phyloP scores from a whole-genome alignment of 1,140 invertebrate genomes.

The Hydropsyche tenuis region DNA sequence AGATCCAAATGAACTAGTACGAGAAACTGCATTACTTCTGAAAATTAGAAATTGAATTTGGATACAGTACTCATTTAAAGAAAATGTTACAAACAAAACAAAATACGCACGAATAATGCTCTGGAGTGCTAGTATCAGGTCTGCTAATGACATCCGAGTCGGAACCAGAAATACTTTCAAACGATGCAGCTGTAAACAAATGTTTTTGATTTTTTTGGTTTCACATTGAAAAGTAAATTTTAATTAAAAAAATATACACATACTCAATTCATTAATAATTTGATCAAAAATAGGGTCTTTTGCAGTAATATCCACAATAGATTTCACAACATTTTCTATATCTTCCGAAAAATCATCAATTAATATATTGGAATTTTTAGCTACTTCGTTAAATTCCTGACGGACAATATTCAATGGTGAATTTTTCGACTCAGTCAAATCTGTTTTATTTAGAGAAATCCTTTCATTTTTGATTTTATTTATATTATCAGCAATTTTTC shows the following conservation, averaged over 20 bases:
- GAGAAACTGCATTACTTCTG: conserved; percentile 41
- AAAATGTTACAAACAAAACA: too few relatives aligned
- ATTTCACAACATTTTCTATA: conserved; percentile 40
- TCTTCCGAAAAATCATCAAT: conserved; percentile 39
- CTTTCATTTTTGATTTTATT: conserved; percentile 32
- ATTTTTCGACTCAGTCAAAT: neutral
- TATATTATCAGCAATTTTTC: conserved; percentile 47
- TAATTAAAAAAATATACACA: conserved; percentile 34
- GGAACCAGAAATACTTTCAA: conserved; percentile 40
- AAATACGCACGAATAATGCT: conserved; percentile 38
- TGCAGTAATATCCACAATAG: conserved; percentile 46
- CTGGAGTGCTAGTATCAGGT: conserved; percentile 45
- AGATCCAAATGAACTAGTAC: conserved; percentile 26
- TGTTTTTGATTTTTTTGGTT: too few relatives aligned
- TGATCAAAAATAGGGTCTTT: conserved; percentile 48
- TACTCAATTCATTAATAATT: conserved; percentile 38
- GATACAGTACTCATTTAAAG: too few relatives aligned
- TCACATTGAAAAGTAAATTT: conserved; percentile 21
- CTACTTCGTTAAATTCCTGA: too few relatives aligned
- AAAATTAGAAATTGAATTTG: too few relatives aligned
- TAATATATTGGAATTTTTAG: conserved; percentile 10
- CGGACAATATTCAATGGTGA: too few relatives aligned
- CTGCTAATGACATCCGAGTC: conserved; percentile 44
- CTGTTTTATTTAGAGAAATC: neutral
- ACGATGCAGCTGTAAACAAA: conserved; percentile 17